Evolutionary conservation across 2,797 vertebrate genomes (phyloP), one percentile per base, ranked within the genome.

Genomic region (Protosalanx chinensis): DNA sequence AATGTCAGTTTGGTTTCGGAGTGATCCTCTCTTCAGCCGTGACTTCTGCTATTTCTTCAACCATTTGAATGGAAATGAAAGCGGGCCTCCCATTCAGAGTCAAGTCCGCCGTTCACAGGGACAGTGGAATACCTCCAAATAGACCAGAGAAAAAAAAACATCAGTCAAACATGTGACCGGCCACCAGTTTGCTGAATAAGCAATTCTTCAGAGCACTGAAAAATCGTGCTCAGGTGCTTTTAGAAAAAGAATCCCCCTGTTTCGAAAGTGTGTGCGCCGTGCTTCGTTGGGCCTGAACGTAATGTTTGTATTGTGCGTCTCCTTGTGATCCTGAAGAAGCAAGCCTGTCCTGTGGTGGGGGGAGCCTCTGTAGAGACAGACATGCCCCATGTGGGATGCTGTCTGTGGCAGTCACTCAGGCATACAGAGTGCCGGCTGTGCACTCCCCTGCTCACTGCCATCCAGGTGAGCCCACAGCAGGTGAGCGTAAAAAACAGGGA

Each of bases 1-100:
- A 90, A 88, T 88, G 89, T 90, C 85, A 85, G 87, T 90, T 89
- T 84, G 82, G 80, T 87, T 89, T 89, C 80, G 83, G 82, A 51
- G 6, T 67, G 6, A 74, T 84, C 81, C 84, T 75, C 68, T 79
- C 78, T 84, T 85, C 88, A 89, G 80, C 84, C 85, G 82, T 87
- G 88, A 84, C 79, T 68, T 68, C 73, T 70, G 74, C 84, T 84
- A 89, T 86, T 87, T 86, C 88, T 86, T 84, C 84, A 75, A 84
- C 81, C 64, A 71, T 88, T 86, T 87, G 84, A 87, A 87, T 86
- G 77, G 78, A 78, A 78, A 82, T 85, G 78, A 85, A 82, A 13
- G 56, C 58, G 60, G 73, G 79, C 51, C 73, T 37, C 35, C 73
- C 33, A 71, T 85, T 87, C 78, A 46, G 61, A 7, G 4, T 30